Base-by-base conservation (phyloP, 2,797 vertebrate species). In the Peromyscus aztecus region DNA sequence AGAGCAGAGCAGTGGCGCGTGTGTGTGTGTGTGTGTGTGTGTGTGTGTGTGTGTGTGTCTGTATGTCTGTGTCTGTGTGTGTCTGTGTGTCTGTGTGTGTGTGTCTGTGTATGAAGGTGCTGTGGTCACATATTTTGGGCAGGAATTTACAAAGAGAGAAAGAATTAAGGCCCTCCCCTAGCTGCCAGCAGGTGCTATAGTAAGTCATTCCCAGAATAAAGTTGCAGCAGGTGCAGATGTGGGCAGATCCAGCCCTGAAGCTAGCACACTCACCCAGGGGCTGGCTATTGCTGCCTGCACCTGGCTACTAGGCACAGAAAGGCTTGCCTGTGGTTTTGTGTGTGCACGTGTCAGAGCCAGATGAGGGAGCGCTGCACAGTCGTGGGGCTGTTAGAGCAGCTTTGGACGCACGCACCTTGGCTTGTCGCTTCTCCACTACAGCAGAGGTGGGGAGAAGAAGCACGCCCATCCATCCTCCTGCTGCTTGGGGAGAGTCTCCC, bases 121-220 rank as follows among this genome's bases (percentile, higher is more conserved):
- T 46, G 92, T 63, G 52, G 96, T 94, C 97, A 95, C 94, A 91
- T 69, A 59, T 94, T 92, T 96, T 93, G 97, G 94, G 94, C 93
- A 94, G 80, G 59, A 94, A 96, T 97, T 91, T 81, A 95, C 92
- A 93, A 94, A 95, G 96, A 93, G 69, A 95, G 89, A 88, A 96
- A 97, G 95, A 87, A 96, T 96, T 82, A 91, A 91, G 77, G 89
- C 23, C 10, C 77, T 21, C 37, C 7, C 46, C 49, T 75, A 59
- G 97, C 89, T 83, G 92, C 90, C 90, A 94, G 96, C 67, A 69
- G n/a, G 75, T 37, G 94, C 71, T 52, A 52, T 61, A 76, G 90
- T 57, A 94, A 97, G 94, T 89, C 94, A 89, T 96, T 91, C 97
- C 75, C 90, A 65, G 24, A 34, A 86, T 69, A 46, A 93, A 84